Evolutionary conservation across 35 echinoderm and acorn worm genomes (phyloP).

Genomic region (Chiridota heheva): DNA sequence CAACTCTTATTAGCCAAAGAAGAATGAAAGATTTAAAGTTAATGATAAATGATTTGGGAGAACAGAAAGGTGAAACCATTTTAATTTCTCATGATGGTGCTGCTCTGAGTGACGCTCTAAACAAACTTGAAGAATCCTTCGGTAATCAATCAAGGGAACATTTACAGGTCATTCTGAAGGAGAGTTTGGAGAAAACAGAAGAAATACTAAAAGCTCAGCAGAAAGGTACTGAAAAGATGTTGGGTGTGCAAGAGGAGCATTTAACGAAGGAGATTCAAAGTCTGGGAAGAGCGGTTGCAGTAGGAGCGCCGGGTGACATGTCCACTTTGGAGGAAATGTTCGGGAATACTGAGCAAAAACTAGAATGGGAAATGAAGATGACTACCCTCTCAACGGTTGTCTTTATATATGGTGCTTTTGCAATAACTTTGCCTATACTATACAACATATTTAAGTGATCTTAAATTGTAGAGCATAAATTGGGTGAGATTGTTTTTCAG

Average conservation of each 20-base stretch:
- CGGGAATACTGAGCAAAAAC: constrained; percentile 65
- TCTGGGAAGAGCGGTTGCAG: constrained; percentile 29
- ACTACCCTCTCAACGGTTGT: constrained; percentile 92
- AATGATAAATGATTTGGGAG: constrained; percentile 66
- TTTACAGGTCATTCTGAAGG: constrained; percentile 33
- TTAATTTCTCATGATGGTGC: neutral
- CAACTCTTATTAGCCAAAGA: constrained; percentile 66
- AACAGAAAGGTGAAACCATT: no score
- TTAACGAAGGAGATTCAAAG: constrained; percentile 66
- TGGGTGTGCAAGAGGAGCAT: constrained; percentile 52
- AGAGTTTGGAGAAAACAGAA: constrained; percentile 39
- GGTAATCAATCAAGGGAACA: no score
- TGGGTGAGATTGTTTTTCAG: no score
- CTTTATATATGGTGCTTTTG: constrained; percentile 96
- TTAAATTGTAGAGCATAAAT: neutral
- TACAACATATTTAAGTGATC: constrained; percentile 95
- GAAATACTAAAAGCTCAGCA: constrained; percentile 50
- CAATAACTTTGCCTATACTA: constrained; percentile 84
- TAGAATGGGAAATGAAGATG: constrained; percentile 99
- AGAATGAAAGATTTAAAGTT: constrained; percentile 66
- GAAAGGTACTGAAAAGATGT: constrained; percentile 30
- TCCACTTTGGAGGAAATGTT: constrained; percentile 72
- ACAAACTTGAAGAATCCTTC: no score
- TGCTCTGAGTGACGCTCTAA: neutral
- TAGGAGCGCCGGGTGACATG: constrained; percentile 31